phyloP scores from a whole-genome alignment of 2,797 vertebrate genomes.

The Cynopterus sphinx region DNA sequence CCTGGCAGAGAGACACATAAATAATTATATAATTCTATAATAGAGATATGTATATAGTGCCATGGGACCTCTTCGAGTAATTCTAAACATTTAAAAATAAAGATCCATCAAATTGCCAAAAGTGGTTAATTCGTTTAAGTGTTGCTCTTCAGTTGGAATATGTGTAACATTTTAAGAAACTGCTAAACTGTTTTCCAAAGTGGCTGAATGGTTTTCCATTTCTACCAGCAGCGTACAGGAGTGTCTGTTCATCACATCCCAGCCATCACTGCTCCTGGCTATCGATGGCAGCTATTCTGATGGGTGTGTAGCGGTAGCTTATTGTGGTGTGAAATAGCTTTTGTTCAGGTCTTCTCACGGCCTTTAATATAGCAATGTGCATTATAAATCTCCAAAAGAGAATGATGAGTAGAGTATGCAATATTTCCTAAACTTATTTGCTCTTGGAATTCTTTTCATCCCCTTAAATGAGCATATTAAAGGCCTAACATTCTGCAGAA shows the following conservation, averaged over 20 bases:
- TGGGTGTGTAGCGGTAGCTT: not conserved
- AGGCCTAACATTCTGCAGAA: not conserved
- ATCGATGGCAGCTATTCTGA: not conserved
- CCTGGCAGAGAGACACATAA: not conserved
- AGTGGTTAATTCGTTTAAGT: not conserved
- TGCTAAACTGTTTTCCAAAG: not conserved
- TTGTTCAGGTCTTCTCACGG: not conserved
- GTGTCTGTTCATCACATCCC: not conserved
- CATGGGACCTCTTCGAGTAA: not conserved
- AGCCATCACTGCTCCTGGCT: not conserved
- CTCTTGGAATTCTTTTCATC: not conserved
- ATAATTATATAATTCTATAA: not conserved
- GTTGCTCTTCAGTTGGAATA: not conserved
- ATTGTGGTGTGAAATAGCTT: not conserved
- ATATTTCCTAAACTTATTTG: not conserved
- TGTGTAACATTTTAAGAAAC: not conserved
- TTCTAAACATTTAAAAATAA: constrained; percentile 33
- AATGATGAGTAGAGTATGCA: not conserved
- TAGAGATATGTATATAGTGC: not conserved
- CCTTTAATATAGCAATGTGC: not conserved
- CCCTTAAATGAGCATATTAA: not conserved
- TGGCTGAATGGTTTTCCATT: not conserved
- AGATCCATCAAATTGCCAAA: not conserved
- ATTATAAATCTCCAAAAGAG: not conserved
- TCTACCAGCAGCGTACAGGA: not conserved